phyloP scores from a whole-genome alignment of 2,888 invertebrate genomes.

The Leucophora obtusa region DNA sequence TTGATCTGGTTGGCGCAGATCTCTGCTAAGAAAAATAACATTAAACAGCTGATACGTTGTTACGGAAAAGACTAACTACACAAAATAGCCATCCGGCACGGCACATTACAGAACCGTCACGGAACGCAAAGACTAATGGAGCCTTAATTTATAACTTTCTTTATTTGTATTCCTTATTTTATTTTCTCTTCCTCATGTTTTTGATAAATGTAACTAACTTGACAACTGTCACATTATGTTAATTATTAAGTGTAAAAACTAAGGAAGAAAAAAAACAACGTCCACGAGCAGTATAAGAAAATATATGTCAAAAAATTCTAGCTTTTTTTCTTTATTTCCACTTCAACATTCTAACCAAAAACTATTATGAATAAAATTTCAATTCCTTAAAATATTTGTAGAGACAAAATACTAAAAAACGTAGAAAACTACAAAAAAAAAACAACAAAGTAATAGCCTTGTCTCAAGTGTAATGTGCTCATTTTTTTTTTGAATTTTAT shows the following conservation, averaged over 20 bases:
- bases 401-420: conserved; percentile 9
- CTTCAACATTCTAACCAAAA: conserved; percentile 11
- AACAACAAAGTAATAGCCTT: conserved; percentile 36
- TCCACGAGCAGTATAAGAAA: conserved; percentile 2
- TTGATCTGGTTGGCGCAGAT: too few relatives aligned
- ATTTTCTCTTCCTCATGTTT: too few relatives aligned
- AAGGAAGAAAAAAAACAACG: not conserved
- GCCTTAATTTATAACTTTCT: too few relatives aligned
- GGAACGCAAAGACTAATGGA: too few relatives aligned
- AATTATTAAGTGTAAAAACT: not conserved
- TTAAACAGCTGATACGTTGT: too few relatives aligned
- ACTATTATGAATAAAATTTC: conserved; percentile 57
- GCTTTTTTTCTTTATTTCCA: not conserved
- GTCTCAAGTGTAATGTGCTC: conserved; percentile 47
- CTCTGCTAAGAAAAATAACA: too few relatives aligned
- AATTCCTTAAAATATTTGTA: conserved; percentile 40
- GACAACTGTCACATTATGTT: conserved; percentile 42
- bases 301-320: conserved; percentile 27
- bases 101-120: too few relatives aligned
- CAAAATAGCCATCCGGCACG: too few relatives aligned
- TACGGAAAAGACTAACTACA: too few relatives aligned
- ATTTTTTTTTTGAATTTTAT: conserved; percentile 20
- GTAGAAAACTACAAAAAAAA: not conserved
- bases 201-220: conserved; percentile 19
- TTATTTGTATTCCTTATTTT: too few relatives aligned